Evolutionary conservation across 1,140 invertebrate species (phyloP).

Genomic region (Euwallacea similis): DNA sequence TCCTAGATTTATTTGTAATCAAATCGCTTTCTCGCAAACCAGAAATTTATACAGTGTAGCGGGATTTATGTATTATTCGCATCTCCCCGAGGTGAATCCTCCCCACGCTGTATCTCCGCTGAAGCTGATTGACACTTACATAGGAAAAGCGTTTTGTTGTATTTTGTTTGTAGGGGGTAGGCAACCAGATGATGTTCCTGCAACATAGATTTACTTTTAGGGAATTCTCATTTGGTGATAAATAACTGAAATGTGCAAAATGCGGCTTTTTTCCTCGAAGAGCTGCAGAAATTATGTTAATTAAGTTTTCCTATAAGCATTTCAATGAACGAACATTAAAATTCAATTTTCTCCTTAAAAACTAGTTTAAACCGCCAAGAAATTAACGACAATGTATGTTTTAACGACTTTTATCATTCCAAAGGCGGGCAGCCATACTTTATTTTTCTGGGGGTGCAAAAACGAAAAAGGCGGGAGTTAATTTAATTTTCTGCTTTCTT

Average conservation of each 20-base stretch:
- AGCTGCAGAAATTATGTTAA: too few relatives aligned
- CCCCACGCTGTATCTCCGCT: not conserved
- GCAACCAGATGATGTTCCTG: too few relatives aligned
- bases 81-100: not conserved
- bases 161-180: not conserved
- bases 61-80: not conserved
- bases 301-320: too few relatives aligned
- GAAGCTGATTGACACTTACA: constrained; percentile 1
- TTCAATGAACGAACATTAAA: too few relatives aligned
- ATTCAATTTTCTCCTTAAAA: too few relatives aligned
- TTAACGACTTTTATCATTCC: constrained; percentile 33
- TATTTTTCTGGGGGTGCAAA: constrained; percentile 23
- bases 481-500: constrained; percentile 35
- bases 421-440: constrained; percentile 25
- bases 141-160: not conserved
- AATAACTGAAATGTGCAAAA: too few relatives aligned
- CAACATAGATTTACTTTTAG: too few relatives aligned
- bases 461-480: constrained; percentile 33
- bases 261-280: too few relatives aligned
- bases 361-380: not conserved
- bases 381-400: constrained; percentile 15
- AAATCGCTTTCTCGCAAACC: not conserved
- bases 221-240: too few relatives aligned
- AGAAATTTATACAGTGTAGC: not conserved
- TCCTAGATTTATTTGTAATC: not conserved